phyloP scores from a whole-genome alignment of 2,888 invertebrate species.

The Apoda limacodes region DNA sequence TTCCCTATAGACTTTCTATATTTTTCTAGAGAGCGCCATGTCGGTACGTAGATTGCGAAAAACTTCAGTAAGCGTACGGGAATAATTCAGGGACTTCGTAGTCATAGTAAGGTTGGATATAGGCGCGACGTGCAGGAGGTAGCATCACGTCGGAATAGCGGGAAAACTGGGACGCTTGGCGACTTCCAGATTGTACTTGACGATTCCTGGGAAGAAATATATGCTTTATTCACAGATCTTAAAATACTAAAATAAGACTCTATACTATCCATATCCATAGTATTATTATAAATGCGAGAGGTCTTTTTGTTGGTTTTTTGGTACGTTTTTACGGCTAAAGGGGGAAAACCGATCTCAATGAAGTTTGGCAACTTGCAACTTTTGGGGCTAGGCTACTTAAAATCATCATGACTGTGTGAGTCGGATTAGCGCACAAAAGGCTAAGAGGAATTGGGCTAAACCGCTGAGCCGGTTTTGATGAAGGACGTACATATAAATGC shows the following conservation, averaged over 20 bases:
- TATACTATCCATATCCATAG: too few relatives aligned
- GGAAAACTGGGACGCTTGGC: constrained; percentile 58
- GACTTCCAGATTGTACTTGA: constrained; percentile 43
- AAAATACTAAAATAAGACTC: neutral
- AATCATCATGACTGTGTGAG: too few relatives aligned
- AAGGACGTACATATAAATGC: too few relatives aligned
- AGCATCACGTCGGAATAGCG: constrained; percentile 61
- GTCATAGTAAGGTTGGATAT: constrained; percentile 48
- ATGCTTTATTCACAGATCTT: constrained; percentile 1
- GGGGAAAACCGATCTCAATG: too few relatives aligned
- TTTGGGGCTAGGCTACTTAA: too few relatives aligned
- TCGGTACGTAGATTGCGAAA: constrained; percentile 21
- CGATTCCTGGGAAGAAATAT: constrained; percentile 42
- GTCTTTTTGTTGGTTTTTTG: too few relatives aligned
- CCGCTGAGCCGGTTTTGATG: too few relatives aligned
- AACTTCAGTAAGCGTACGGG: constrained; percentile 49
- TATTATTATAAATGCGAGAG: too few relatives aligned
- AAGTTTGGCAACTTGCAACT: too few relatives aligned
- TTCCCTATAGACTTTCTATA: constrained; percentile 28
- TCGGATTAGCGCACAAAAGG: too few relatives aligned
- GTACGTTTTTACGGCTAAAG: too few relatives aligned
- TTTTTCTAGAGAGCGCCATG: constrained; percentile 29
- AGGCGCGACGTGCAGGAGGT: constrained; percentile 47
- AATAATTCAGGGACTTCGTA: constrained; percentile 43
- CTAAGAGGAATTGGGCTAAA: too few relatives aligned